phyloP scores from a whole-genome alignment of 2,888 invertebrate species.

The Tanypteryx hageni region DNA sequence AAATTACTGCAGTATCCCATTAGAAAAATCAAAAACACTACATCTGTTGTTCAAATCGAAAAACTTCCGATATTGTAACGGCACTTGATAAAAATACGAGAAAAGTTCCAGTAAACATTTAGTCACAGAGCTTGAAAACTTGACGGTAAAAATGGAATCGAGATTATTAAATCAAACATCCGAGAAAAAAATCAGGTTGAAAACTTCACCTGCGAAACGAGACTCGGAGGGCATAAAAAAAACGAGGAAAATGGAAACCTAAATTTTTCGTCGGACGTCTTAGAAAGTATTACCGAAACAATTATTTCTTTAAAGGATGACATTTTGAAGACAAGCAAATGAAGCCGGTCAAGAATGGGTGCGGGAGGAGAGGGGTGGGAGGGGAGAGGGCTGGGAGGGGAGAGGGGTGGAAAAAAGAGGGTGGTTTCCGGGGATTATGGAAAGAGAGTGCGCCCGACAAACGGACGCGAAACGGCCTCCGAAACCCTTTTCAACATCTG shows the following conservation, averaged over 20 bases:
- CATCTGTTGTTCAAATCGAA: too few species aligned
- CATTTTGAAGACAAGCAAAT: constrained; percentile 9
- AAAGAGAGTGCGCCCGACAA: not conserved
- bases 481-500: not conserved
- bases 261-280: not conserved
- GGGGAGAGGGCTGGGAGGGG: constrained; percentile 30
- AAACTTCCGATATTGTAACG: too few species aligned
- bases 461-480: not conserved
- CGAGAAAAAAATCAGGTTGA: not conserved
- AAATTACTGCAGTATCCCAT: too few species aligned
- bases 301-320: not conserved
- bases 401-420: not conserved
- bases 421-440: constrained; percentile 55
- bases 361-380: not conserved
- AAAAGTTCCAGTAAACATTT: not conserved
- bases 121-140: not conserved
- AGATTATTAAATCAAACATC: not conserved
- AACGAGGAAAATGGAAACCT: not conserved
- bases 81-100: too few species aligned
- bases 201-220: not conserved
- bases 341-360: constrained; percentile 43
- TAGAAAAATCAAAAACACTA: too few species aligned
- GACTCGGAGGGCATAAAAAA: not conserved
- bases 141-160: not conserved
- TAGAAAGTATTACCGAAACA: constrained; percentile 1